Conservation (phyloP, 2,797 vertebrate genomes). For the Clarias pachynema region DNA sequence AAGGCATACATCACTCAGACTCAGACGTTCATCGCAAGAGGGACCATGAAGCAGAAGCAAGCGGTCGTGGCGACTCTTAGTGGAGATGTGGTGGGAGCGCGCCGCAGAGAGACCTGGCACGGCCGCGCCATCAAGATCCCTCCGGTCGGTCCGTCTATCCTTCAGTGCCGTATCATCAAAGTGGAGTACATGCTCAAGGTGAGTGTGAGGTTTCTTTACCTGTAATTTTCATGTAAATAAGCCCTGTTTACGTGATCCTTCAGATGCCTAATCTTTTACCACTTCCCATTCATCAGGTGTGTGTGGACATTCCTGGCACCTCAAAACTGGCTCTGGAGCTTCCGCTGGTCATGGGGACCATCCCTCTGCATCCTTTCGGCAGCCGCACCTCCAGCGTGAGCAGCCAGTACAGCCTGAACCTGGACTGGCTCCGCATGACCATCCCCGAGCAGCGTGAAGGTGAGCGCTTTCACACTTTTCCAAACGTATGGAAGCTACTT, state of each 20-base stretch:
- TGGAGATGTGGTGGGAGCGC: conserved; percentile 80
- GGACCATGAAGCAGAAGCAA: conserved; percentile 91
- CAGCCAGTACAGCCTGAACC: conserved; percentile 87
- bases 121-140: conserved; percentile 92
- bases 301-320: conserved; percentile 89
- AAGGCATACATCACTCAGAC: conserved; percentile 92
- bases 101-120: conserved; percentile 86
- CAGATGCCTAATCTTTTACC: not conserved
- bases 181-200: conserved; percentile 95
- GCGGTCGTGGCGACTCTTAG: conserved; percentile 85
- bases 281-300: conserved; percentile 76
- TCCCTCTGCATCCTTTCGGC: conserved; percentile 89
- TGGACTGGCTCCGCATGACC: conserved; percentile 86
- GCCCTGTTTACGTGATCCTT: not conserved
- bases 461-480: conserved; percentile 65
- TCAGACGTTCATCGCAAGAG: conserved; percentile 91
- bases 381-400: conserved; percentile 91
- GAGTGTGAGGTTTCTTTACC: conserved; percentile 44
- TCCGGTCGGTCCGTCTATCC: conserved; percentile 90
- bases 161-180: conserved; percentile 91
- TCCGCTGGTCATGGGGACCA: conserved; percentile 93
- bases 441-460: conserved; percentile 88
- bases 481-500: too few species aligned
- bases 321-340: conserved; percentile 92
- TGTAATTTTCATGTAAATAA: not conserved